Evolutionary conservation across 2,113 vertebrate genomes (phyloP), one percentile per base, ranked within the genome.

Genomic region (Corythoichthys intestinalis): DNA sequence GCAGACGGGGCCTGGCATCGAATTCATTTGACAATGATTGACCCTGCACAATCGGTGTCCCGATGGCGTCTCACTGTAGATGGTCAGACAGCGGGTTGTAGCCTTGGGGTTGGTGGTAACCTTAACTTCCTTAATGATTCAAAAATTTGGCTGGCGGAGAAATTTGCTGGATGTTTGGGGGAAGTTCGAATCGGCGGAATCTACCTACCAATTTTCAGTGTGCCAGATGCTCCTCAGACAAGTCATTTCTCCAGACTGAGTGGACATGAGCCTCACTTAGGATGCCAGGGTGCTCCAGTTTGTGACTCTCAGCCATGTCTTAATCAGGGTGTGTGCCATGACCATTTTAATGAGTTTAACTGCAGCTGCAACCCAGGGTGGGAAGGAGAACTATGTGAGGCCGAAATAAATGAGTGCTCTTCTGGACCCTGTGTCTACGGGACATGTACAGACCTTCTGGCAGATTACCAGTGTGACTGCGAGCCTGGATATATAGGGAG

Each of bases 131-230:
- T 98, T 2, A 94, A 91, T 65, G 79, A 85, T 69, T 87, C 89
- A 0, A 80, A 69, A 0, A 34, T 98, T 4, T 73, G 89, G 37
- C 13, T 98, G 65, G 95, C 94, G 0, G 92, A 95, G 54, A 94
- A 94, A 34, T 98, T 94, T 90, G 94, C 92, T 0, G 97, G 97
- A 72, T 98, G 97, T 85, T 82, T 99, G 6, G 93, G 95, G 6
- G 92, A 86, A 14, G 93, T 95, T 77, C 88, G 89, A 20, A 86
- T 98, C 0, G 95, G 95, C 0, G 94, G 93, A 0, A 86, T 98
- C 49, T 91, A 94, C 74, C 88, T 99, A 72, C 94, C 96, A 0
- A 90, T 97, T 56, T 17, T 83, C 14, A 83, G 38, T 1, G 81
- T 81, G 4, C 49, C 17, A 59, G 77, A 60, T 1, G n/a, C 90